These are phyloP conservation scores for Ceratothoa steindachneri DNA, from an alignment of 2,888 invertebrate species.

Conservation along the genomic window DNA sequence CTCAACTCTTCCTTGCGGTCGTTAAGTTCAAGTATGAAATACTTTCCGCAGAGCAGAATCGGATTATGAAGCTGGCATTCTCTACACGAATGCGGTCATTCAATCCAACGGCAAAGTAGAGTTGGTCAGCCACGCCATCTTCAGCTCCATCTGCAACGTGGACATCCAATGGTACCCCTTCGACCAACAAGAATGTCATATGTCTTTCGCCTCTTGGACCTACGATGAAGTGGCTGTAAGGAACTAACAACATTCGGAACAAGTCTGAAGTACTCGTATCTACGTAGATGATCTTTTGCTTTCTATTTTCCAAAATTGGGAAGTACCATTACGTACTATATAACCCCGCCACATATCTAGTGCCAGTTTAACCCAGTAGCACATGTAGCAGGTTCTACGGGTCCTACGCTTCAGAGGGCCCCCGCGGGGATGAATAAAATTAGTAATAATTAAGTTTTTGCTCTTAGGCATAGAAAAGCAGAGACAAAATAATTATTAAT, in stretches of 20 bases:
- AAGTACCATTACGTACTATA: too few species aligned
- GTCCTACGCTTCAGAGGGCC: too few species aligned
- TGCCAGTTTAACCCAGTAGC: too few species aligned
- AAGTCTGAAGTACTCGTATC: background rate
- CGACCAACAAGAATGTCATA: conserved; percentile 31
- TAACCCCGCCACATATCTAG: too few species aligned
- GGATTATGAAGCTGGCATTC: conserved; percentile 26
- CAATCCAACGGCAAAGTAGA: conserved; percentile 27
- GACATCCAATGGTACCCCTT: conserved; percentile 26
- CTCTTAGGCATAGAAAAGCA: too few species aligned
- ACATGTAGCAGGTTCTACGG: too few species aligned
- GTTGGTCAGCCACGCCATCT: conserved; percentile 29
- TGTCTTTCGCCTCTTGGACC: conserved; percentile 28
- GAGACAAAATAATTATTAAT: too few species aligned
- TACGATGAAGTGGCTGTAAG: conserved; percentile 19
- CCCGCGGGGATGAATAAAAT: too few species aligned
- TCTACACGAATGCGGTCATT: conserved; percentile 35
- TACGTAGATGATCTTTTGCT: background rate
- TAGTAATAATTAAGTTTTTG: too few species aligned
- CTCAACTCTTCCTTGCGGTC: too few species aligned
- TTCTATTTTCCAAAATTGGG: too few species aligned
- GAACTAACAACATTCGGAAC: background rate
- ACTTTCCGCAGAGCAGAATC: conserved; percentile 27
- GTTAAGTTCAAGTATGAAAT: too few species aligned
- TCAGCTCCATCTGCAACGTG: conserved; percentile 32